These are phyloP conservation scores for Neomonachus schauinslandi DNA, from an alignment of 2,113 vertebrate genomes.

Conservation along the genomic window DNA sequence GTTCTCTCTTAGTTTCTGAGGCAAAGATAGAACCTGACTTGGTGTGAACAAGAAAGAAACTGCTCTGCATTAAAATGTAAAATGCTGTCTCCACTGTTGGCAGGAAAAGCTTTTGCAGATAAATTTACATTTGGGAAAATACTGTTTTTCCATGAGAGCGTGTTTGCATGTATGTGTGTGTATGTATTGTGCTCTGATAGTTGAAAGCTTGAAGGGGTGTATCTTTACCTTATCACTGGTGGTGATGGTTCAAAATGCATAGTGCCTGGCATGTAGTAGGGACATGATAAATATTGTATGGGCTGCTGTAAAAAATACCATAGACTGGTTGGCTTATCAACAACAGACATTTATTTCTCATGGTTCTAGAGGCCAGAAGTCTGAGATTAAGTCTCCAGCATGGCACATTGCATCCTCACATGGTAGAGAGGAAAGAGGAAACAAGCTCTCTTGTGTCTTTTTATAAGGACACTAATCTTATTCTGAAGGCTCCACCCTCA, in stretches of 20 bases:
- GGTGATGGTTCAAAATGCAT: neutral
- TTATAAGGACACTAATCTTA: neutral
- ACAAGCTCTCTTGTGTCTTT: neutral
- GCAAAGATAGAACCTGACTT: conserved; percentile 6
- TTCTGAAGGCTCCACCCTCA: neutral
- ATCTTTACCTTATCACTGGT: neutral
- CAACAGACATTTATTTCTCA: neutral
- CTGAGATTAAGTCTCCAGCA: neutral
- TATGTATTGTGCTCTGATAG: neutral
- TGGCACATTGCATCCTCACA: neutral
- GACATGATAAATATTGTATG: neutral
- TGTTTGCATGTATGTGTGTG: neutral
- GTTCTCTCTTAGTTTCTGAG: neutral
- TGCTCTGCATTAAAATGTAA: neutral
- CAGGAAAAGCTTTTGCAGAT: neutral
- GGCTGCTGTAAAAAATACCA: neutral
- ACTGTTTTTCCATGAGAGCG: neutral
- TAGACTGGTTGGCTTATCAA: neutral
- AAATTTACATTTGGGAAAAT: conserved; percentile 22
- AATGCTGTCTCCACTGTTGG: neutral
- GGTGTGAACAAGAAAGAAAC: neutral
- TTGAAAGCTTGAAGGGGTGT: neutral
- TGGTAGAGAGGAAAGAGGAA: neutral
- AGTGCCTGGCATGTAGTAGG: neutral
- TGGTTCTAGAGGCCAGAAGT: neutral